phyloP scores from a whole-genome alignment of 2,888 invertebrate species.

The Leucozona laternaria region DNA sequence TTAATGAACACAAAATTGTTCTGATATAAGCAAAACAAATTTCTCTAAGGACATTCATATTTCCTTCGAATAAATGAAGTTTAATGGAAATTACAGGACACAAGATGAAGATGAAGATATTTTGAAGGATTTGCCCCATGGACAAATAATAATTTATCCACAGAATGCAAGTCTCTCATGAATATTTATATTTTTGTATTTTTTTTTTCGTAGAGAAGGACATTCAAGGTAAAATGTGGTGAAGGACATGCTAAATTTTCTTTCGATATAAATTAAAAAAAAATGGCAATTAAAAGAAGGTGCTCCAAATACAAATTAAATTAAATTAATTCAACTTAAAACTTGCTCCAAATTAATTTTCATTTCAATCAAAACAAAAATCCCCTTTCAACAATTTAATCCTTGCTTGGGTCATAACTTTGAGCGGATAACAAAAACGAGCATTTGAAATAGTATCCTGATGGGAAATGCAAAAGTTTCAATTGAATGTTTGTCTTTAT shows the following conservation, averaged over 20 bases:
- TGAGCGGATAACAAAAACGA: background rate
- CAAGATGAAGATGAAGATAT: background rate
- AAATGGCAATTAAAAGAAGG: background rate
- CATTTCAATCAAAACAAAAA: background rate
- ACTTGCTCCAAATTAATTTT: background rate
- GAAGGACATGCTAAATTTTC: background rate
- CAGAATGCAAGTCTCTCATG: background rate
- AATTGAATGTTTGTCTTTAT: background rate
- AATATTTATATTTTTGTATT: conserved; percentile 11
- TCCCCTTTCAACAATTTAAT: background rate
- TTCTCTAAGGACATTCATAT: conserved; percentile 28
- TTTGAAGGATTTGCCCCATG: background rate
- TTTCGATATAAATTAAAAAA: background rate
- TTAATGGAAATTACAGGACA: conserved; percentile 16
- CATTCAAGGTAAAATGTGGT: background rate
- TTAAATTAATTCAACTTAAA: background rate
- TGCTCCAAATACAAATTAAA: background rate
- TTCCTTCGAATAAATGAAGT: conserved; percentile 11
- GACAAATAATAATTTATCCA: background rate
- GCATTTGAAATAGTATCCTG: background rate
- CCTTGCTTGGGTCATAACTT: background rate
- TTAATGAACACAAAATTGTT: conserved; percentile 32
- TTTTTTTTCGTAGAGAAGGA: background rate
- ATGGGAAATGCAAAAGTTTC: background rate
- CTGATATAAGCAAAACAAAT: conserved; percentile 1